Evolutionary conservation across 2,113 vertebrate species (phyloP), one percentile per base, ranked within the genome.

Genomic region (Crotalus tigris): DNA sequence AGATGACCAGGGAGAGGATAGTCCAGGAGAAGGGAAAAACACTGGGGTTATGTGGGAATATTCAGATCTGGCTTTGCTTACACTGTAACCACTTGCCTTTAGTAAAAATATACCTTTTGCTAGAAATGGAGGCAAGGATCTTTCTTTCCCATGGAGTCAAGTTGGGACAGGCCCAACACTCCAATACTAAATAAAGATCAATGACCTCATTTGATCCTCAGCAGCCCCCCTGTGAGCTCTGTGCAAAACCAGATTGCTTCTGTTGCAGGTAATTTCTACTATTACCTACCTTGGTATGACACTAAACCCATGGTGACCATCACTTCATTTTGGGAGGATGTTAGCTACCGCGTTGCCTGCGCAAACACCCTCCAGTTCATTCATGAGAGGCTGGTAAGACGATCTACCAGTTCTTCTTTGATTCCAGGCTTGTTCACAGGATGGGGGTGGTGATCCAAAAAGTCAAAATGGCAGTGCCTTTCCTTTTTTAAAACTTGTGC

Each of bases 251-350:
- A 59, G 29, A 26, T 33, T 26, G 26, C 24, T 81, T 92, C 17
- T 26, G 1, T 33, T 88, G 51, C 95, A 98, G 98, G 97, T 0
- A 96, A 95, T 75, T 91, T 85, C 69, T 98, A 98, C 44, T 94
- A 97, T 85, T 96, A 97, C 9, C 94, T 98, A 89, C 97, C 97
- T 0, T 98, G 98, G 98, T 94, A 97, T 0, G 92, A 97, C 92
- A 97, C 93, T 86, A 98, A 98, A 24, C 98, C 98, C 0, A 96
- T 98, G 4, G 97, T 89, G 7, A 97, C 97, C 0, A 64, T 98
- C 93, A 97, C 97, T 24, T 97, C 96, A 0, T 89, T 13, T 9
- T 98, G 98, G 97, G 98, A 98, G 90, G 96, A 98, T 0, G 4
- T 95, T 0, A 17, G 94, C 55, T 94, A 97, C 87, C 96, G 97